Evolutionary conservation across 2,888 invertebrate genomes (phyloP).

Genomic region (Aphelenchoides bicaudatus): DNA sequence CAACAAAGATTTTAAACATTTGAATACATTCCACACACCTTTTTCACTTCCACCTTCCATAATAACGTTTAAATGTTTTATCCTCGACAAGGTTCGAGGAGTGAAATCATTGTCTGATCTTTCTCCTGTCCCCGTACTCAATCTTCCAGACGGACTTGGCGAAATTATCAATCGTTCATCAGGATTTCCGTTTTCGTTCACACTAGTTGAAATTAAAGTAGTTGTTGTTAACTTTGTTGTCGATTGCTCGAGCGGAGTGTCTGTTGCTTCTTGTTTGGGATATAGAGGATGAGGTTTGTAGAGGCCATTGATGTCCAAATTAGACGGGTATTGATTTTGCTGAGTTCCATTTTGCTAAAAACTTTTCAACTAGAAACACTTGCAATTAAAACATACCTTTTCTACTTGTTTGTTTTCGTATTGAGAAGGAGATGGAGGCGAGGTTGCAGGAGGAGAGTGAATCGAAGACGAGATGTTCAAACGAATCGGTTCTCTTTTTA

Average conservation of each 20-base stretch:
- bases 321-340: slow-evolving; percentile 9
- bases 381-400: no score
- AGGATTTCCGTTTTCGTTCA: not conserved
- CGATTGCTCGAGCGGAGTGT: slow-evolving; percentile 8
- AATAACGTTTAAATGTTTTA: slow-evolving; percentile 37
- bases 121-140: not conserved
- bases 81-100: slow-evolving; percentile 34
- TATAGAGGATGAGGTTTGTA: slow-evolving; percentile 6
- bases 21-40: no score
- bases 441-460: not conserved
- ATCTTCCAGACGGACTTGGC: not conserved
- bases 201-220: not conserved
- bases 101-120: slow-evolving; percentile 20
- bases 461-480: slow-evolving; percentile 9
- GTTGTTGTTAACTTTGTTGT: not conserved
- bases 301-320: slow-evolving; percentile 6
- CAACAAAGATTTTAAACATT: no score
- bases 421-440: not conserved
- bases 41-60: slow-evolving; percentile 30
- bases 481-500: slow-evolving; percentile 6
- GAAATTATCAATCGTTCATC: no score
- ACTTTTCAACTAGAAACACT: no score
- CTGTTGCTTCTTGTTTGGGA: not conserved
- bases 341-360: not conserved
- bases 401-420: no score